Base-by-base conservation (phyloP, 2,797 vertebrate species). In the Natrix natrix region DNA sequence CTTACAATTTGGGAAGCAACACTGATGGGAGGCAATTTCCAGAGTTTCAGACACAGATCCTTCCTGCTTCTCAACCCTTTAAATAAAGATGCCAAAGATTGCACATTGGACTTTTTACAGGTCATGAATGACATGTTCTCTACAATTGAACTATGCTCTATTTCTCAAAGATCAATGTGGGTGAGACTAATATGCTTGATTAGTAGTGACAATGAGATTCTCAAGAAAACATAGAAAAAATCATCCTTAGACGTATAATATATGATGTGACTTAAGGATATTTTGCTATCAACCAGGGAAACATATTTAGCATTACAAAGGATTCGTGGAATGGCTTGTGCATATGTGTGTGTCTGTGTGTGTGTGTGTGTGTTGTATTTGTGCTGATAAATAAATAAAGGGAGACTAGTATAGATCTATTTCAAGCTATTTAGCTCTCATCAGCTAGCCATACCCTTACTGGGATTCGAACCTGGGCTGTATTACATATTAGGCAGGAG, bases 251-350 rank as follows among this genome's bases (percentile, higher is more conserved):
- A 91, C 13, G 52, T 28, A 43, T 16, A 86, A 88, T 74, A 26
- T 20, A 4, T 48, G 43, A 55, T 83, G 22, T 83, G 43, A 83
- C 37, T 83, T 37, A 83, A 11, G 10, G 37, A 83, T 83, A 83
- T 83, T 88, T 90, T 87, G n/a, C 7, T 6, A 69, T 55, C 89
- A 91, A 56, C 54, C 37, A 55, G 32, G 32, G 86, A 89, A 93
- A 91, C 59, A 52, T 69, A 88, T 89, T 89, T 86, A 86, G 60
- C 57, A 86, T 93, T 61, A 86, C 90, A 91, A 93, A 91, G 69
- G 59, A 86, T 54, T 91, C 32, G 28, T 60, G 37, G 28, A 90
- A 87, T 48, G 14, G 52, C 87, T 91, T 48, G 26, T 78, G 56
- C 87, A n/a, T n/a, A n/a, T n/a, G n/a, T n/a, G n/a, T n/a, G n/a